Base-by-base conservation (phyloP, 2,888 invertebrate genomes). In the Artemia sinica region DNA sequence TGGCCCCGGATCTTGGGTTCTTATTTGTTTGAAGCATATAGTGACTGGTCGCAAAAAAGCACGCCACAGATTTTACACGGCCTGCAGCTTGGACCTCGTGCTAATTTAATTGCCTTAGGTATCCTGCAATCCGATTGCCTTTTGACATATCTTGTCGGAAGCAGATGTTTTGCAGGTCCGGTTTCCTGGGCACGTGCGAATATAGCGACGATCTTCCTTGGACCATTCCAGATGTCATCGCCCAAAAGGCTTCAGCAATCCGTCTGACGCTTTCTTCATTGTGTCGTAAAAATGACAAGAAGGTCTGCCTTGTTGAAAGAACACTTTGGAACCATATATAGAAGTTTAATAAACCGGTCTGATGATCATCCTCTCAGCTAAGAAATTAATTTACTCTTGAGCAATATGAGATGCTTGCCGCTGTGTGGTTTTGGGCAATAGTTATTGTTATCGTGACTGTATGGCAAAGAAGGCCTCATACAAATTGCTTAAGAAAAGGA, bases 361-460 rank as follows among this genome's bases (percentile, higher is more conserved):
- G 63, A 58, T 58, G 63, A 58, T 58, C 63, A 28, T 58, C 41
- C 1, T 41, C 41, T 41, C 41, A 41, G 41, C 63, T 58, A 28
- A 58, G 63, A 58, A 58, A 58, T 58, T 58, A 58, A 58, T 58
- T 58, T 58, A n/a, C 63, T 58, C 63, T 58, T 58, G 63, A 18
- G 63, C 14, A 58, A 58, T 58, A 58, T 58, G 63, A 11, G 63
- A 58, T 58, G 63, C n/a, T 41, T 41, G 28, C 63, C n/a, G 28
- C 63, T 58, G 14, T n/a, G 63, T 28, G 63, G 63, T 28, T 28
- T 58, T 58, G 28, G 63, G 28, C 63, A 28, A 58, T 58, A n/a
- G 63, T 58, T 58, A 58, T 58, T n/a, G 63, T 58, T 58, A 41
- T 58, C 63, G 63, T 58, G 63, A 58, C 63, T 58, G 63, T n/a